These are phyloP conservation scores for Syncerus caffer DNA, from an alignment of 2,797 vertebrate species.

Conservation along the genomic window DNA sequence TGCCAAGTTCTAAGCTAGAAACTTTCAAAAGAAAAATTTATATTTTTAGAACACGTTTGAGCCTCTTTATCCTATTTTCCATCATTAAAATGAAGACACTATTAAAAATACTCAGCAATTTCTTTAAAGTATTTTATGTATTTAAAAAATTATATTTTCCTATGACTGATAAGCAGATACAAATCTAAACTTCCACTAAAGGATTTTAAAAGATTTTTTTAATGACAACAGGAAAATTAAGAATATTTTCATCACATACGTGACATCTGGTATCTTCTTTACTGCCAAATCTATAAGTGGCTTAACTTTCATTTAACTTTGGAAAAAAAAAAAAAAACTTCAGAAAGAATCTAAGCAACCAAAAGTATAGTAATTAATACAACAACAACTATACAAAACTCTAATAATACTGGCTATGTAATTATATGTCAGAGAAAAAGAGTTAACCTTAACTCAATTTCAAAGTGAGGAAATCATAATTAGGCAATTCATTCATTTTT, in stretches of 20 bases:
- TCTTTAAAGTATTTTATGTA: constrained; percentile 15
- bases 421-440: neutral
- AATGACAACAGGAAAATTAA: constrained; percentile 48
- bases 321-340: neutral
- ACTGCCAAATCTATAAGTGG: constrained; percentile 54
- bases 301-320: constrained; percentile 47
- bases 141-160: neutral
- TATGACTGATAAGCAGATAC: neutral
- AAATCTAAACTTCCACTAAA: constrained; percentile 43
- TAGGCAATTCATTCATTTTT: neutral
- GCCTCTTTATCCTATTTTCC: neutral
- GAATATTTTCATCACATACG: constrained; percentile 35
- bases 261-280: constrained; percentile 55
- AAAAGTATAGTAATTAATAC: neutral
- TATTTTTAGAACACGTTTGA: constrained; percentile 19
- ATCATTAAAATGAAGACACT: constrained; percentile 27
- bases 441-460: neutral
- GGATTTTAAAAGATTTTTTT: constrained; percentile 23
- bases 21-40: constrained; percentile 48
- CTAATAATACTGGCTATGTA: neutral
- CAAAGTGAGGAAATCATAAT: neutral
- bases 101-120: constrained; percentile 40
- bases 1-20: neutral
- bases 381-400: neutral
- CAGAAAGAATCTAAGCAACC: neutral